phyloP scores from a whole-genome alignment of 2,113 vertebrate genomes.

The Orycteropus afer region DNA sequence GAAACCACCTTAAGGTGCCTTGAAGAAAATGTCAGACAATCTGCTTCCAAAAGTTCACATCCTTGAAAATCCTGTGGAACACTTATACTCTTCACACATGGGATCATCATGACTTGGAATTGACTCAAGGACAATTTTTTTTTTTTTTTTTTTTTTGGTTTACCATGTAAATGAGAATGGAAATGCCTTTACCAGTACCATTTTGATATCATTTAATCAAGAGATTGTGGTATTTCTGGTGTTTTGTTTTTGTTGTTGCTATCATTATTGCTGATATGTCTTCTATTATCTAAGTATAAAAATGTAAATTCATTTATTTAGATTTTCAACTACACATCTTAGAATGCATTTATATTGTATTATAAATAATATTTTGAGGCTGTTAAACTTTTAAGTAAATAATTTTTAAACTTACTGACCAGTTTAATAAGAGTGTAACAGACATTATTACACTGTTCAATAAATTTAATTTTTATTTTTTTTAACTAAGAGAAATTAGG shows the following conservation, averaged over 20 bases:
- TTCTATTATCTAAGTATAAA: not conserved
- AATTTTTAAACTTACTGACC: not conserved
- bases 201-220: constrained; percentile 6
- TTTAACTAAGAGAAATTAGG: no score
- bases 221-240: not conserved
- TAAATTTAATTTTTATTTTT: no score
- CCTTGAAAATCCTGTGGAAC: no score
- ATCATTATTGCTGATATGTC: not conserved
- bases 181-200: not conserved
- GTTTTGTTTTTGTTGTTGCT: not conserved
- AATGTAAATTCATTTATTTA: constrained; percentile 22
- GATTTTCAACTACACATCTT: not conserved
- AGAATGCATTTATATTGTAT: constrained; percentile 8
- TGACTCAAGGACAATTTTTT: no score
- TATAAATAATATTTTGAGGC: constrained; percentile 33
- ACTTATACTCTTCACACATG: no score
- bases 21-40: no score
- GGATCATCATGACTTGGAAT: no score
- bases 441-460: no score
- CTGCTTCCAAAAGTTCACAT: no score
- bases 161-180: not conserved
- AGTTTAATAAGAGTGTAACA: not conserved
- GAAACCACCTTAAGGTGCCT: no score
- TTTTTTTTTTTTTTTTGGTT: no score
- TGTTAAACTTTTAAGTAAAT: constrained; percentile 22